Conservation (phyloP, 1,140 invertebrate species). For the Heliconius himera region DNA sequence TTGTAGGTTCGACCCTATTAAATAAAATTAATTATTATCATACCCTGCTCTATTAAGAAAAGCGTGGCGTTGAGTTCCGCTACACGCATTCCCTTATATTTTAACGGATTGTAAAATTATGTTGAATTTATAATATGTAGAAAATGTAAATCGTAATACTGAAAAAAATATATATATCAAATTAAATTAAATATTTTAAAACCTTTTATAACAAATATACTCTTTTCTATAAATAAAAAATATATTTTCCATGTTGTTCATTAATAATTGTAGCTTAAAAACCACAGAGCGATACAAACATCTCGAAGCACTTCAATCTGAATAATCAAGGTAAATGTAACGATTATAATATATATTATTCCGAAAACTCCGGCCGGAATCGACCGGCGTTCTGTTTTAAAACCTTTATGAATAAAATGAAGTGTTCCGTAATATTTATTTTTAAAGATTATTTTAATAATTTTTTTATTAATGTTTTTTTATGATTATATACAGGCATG, state of each 20-base stretch:
- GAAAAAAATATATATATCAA: no score
- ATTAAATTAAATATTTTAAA: no score
- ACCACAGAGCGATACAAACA: constrained; percentile 7
- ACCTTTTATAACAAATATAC: neutral
- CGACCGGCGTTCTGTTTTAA: neutral
- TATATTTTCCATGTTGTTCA: neutral
- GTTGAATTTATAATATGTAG: no score
- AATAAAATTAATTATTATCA: no score
- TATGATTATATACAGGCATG: no score
- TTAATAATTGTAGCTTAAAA: constrained; percentile 2
- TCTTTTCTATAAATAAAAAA: neutral
- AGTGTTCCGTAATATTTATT: neutral
- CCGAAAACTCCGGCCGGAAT: neutral
- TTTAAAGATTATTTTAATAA: neutral
- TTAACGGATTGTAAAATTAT: no score
- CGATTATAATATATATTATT: constrained; percentile 13
- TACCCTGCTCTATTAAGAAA: no score
- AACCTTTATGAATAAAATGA: neutral
- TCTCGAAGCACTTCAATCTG: constrained; percentile 7
- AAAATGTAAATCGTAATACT: no score
- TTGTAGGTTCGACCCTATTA: no score
- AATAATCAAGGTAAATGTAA: constrained; percentile 16
- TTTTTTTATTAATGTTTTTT: no score
- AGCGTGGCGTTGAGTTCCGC: no score
- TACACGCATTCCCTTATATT: no score